Base-by-base conservation (phyloP, 1,140 invertebrate genomes). In the Magallana gigas region DNA sequence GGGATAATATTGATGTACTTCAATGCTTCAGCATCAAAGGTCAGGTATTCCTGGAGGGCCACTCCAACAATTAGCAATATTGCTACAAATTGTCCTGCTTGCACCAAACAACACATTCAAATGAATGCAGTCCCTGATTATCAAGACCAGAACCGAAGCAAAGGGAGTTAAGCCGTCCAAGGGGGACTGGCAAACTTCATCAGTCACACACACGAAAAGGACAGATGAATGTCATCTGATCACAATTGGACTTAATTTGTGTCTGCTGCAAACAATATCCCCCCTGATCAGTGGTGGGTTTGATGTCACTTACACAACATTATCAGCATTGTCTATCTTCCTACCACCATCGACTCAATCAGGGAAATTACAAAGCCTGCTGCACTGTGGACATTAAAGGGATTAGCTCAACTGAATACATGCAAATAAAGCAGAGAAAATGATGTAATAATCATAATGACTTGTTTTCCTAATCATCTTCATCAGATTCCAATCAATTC, bases 391-490 rank as follows among this genome's bases (percentile, higher is more conserved):
- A 76, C 68, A 76, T 76, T 76, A 76, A 76, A 18, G 23, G 68
- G 68, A 76, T 76, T 76, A 76, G 68, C 68, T 76, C 68, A 23
- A 76, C 68, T 76, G 68, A 76, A 76, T 76, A 76, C 68, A 76
- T 76, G 68, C 68, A 76, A 76, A 76, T 76, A 76, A 76, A 76
- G 68, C 68, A 76, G 68, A 76, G 68, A 76, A 76, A 76, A 76
- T 76, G 68, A 76, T 76, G 68, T 76, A 36, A 76, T 76, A 76
- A 76, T 76, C 68, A 76, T 76, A 76, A 76, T 76, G 23, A 76
- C 68, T 76, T 76, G 68, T 76, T 76, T 76, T 76, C 68, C 68
- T 76, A 76, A 76, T 76, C 68, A 76, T 76, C 68, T 71, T 71
- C 64, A 71, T 71, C 18, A 5, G 68, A 76, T 29, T 76, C 68